phyloP scores from a whole-genome alignment of 2,113 vertebrate species.

The Syngnathus typhle region DNA sequence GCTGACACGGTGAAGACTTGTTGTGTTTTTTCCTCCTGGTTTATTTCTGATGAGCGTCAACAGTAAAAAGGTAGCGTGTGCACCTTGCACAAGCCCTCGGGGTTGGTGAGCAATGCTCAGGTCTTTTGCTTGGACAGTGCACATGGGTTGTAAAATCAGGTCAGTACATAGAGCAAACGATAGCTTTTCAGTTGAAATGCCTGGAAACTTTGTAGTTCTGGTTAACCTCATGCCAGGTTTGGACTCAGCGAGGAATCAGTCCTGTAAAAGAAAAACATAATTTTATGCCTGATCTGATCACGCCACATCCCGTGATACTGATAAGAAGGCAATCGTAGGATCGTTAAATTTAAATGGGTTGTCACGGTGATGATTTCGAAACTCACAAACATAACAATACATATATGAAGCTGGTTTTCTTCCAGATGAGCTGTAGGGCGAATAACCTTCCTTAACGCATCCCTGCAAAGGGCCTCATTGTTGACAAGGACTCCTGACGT shows the following conservation, averaged over 20 bases:
- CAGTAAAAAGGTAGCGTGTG: constrained; percentile 8
- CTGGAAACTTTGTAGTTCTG: not conserved
- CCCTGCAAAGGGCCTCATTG: not conserved
- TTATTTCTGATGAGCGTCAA: not conserved
- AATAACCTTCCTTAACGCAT: not conserved
- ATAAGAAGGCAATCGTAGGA: not conserved
- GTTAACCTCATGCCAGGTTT: not conserved
- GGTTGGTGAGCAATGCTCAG: constrained; percentile 16
- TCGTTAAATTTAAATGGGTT: not conserved
- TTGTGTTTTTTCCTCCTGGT: not conserved
- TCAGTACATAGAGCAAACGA: not conserved
- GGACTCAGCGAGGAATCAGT: not conserved
- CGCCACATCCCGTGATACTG: not conserved
- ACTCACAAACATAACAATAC: not conserved
- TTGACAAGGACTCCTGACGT: not conserved
- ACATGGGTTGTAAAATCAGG: not conserved
- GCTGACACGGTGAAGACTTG: not conserved
- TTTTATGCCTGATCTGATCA: not conserved
- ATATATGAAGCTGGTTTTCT: not conserved
- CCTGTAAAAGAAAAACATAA: not conserved
- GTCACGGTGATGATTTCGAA: not conserved
- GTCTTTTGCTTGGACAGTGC: not conserved
- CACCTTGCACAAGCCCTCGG: constrained; percentile 7
- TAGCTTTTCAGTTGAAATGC: not conserved
- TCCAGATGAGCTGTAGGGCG: not conserved